phyloP scores from a whole-genome alignment of 2,888 invertebrate genomes.

The Furcula furcula region DNA sequence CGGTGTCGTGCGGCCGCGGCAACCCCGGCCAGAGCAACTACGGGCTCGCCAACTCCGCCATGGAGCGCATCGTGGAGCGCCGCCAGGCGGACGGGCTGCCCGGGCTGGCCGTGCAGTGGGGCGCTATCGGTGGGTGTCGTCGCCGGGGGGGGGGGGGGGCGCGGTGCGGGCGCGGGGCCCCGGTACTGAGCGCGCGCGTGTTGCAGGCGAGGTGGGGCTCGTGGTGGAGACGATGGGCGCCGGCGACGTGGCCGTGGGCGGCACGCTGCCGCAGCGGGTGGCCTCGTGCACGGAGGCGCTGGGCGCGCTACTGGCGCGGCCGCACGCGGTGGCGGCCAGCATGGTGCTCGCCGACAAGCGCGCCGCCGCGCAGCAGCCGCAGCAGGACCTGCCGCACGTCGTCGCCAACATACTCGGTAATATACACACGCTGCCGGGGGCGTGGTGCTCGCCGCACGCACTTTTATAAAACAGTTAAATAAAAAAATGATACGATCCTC shows the following conservation, averaged over 20 bases:
- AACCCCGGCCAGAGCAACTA: constrained; percentile 99
- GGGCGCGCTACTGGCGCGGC: constrained; percentile 94
- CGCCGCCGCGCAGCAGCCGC: constrained; percentile 81
- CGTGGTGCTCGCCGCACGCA: background rate
- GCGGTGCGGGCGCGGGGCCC: background rate
- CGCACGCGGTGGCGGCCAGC: constrained; percentile 89
- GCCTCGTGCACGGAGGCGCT: constrained; percentile 94
- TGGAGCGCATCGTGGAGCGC: constrained; percentile 97
- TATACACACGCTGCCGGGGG: constrained; percentile 6
- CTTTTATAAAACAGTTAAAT: no score
- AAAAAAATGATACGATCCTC: no score
- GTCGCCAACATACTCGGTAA: constrained; percentile 93
- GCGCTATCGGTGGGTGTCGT: constrained; percentile 87
- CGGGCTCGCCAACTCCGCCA: constrained; percentile 97
- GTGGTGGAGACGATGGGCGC: constrained; percentile 94
- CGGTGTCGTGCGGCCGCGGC: constrained; percentile 97
- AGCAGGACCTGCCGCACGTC: constrained; percentile 84
- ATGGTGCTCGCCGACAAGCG: constrained; percentile 95
- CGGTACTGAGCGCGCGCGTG: background rate
- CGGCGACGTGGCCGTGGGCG: constrained; percentile 95
- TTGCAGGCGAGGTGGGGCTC: constrained; percentile 92
- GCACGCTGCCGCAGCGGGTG: constrained; percentile 97
- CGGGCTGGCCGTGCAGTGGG: constrained; percentile 97
- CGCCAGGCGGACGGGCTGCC: constrained; percentile 92
- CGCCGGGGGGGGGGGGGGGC: background rate